Evolutionary conservation across 2,888 invertebrate species (phyloP), one percentile per base, ranked within the genome.

Genomic region (Leptothorax acervorum): DNA sequence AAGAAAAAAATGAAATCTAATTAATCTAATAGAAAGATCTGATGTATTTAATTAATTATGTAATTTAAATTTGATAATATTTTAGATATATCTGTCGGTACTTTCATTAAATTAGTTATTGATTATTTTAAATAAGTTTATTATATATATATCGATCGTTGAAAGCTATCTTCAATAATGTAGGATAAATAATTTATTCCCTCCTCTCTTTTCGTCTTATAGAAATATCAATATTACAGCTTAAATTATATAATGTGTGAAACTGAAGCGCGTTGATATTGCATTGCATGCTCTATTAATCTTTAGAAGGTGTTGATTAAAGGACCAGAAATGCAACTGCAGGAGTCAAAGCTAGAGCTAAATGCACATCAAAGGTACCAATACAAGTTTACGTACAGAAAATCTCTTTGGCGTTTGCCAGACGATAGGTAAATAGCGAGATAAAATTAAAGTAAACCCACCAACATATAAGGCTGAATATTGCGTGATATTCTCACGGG

Each of bases 261-360:
- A 85, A 71, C 55, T 60, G 15, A 70, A 57, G 23, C 55, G 23
- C 55, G 55, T 75, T 63, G 51, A 51, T 85, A 66, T 78, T 81
- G 51, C 65, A 62, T 89, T 60, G 71, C 60, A 63, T 39, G 78
- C 62, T 65, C 65, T 71, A 89, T 87, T 89, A 86, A 83, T 70
- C 48, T 81, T 82, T 63, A 70, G 15, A 15, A 85, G 81, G 48
- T 81, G 87, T 83, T 90, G 85, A 90, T 89, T 89, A 88, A 89
- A 90, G 88, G 82, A 78, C 57, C 39, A 55, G 76, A 65, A 75
- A 75, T 73, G 76, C 42, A 35, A 78, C 65, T 74, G 62, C 65
- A 70, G 65, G 23, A 65, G 74, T 74, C 70, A 82, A 84, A 90
- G 74, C 55, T 76, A 31, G 31, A 53, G 51, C 62, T 66, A 85